These are phyloP conservation scores for Leptestheria dahalacensis DNA, from an alignment of 1,140 invertebrate genomes.

Conservation along the genomic window DNA sequence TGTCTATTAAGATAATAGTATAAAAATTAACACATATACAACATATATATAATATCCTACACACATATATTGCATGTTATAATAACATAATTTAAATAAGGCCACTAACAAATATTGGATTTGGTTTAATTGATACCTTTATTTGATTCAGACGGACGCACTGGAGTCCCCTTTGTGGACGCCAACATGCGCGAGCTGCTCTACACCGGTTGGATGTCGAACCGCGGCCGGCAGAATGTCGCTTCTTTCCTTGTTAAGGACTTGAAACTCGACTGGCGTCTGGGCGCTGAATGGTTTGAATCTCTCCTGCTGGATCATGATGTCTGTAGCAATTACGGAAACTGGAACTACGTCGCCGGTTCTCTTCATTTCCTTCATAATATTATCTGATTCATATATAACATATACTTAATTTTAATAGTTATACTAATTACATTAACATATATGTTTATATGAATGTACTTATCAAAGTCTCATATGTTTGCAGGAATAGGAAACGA, in stretches of 20 bases:
- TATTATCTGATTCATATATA: too few relatives aligned
- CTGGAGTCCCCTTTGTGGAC: slow-evolving; percentile 34
- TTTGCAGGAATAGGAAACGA: slow-evolving; percentile 29
- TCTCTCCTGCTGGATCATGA: slow-evolving; percentile 31
- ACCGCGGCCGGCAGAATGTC: slow-evolving; percentile 32
- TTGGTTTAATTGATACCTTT: not conserved
- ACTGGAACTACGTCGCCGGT: slow-evolving; percentile 31
- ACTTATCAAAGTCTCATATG: not conserved
- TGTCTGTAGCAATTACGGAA: slow-evolving; percentile 34
- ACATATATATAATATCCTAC: too few relatives aligned
- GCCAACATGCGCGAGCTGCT: slow-evolving; percentile 33
- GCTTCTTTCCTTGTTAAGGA: slow-evolving; percentile 33
- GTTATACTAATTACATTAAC: too few relatives aligned
- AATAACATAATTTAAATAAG: too few relatives aligned
- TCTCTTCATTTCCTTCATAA: too few relatives aligned
- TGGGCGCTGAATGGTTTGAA: slow-evolving; percentile 34
- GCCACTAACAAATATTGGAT: too few relatives aligned
- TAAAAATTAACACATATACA: too few relatives aligned
- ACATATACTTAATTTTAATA: too few relatives aligned
- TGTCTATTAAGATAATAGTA: not conserved
- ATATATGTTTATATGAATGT: not conserved
- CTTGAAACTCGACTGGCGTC: slow-evolving; percentile 31
- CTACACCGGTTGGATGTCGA: slow-evolving; percentile 33
- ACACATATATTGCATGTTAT: too few relatives aligned
- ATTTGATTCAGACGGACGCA: slow-evolving; percentile 23